Evolutionary conservation across 2,113 vertebrate genomes (phyloP), one percentile per base, ranked within the genome.

Genomic region (Xenopus borealis): DNA sequence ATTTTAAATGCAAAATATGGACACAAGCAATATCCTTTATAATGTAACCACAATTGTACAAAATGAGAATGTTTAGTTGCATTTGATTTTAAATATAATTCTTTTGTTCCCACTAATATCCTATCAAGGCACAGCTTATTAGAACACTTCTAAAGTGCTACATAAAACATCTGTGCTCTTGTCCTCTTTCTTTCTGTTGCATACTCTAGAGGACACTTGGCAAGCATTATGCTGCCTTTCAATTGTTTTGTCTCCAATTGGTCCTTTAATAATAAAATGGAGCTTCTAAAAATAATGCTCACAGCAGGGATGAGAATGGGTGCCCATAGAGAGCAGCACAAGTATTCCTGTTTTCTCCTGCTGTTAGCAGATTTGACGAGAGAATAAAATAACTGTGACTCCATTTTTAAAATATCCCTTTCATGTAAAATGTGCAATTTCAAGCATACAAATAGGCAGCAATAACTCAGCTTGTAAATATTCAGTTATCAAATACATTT

Each of bases 251-350:
- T 66, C 30, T 66, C 62, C 45, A 58, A 66, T 58, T 44, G 23
- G 30, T 66, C 61, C 52, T 59, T 73, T 73, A 23, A 66, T 66
- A 58, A 23, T 58, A 45, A 58, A 73, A 23, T 17, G 5, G 30
- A 72, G 71, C 50, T 45, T 66, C 52, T 73, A 66, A 66, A 59
- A 73, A 66, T 73, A 73, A 66, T 58, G 18, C 40, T 57, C 33
- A 27, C 50, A 57, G 30, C 52, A 45, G 53, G 50, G 10, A 45
- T 6, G 23, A 27, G n/a, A 59, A 45, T 46, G 18, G 72, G n/a
- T 47, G 33, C 47, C 53, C 13, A 40, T 27, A 73, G 13, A 66
- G 62, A 73, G 27, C 30, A 14, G 23, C 33, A 55, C 52, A 66
- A n/a, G 30, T 9, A 27, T 66, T 66, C 18, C 52, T 13, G 19